Percentiles rank a stretch among this genome's conserved stretches.
Evolutionary conservation across 2,113 vertebrate species (phyloP).

Genomic region (Piprites chloris): DNA sequence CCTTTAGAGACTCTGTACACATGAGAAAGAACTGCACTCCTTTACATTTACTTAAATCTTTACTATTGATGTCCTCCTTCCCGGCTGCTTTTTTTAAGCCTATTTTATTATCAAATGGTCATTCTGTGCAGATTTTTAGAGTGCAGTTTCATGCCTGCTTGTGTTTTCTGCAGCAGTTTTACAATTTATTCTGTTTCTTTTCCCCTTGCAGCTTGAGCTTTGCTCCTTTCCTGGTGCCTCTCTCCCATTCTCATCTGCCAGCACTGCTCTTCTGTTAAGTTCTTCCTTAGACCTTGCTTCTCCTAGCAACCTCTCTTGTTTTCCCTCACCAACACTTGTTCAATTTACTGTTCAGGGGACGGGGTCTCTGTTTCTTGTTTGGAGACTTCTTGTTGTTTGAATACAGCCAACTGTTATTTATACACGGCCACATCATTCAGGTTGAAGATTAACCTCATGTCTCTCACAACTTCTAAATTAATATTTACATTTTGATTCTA

Average conservation of each 20-base stretch:
- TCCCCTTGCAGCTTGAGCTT: background rate
- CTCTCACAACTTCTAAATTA: constrained; percentile 32
- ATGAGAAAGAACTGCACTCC: background rate
- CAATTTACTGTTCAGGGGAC: background rate
- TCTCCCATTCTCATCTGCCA: constrained; percentile 37
- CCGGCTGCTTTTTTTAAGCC: background rate
- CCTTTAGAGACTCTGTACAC: background rate
- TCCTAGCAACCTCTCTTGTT: constrained; percentile 49
- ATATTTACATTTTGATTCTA: constrained; percentile 35
- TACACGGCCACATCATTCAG: background rate
- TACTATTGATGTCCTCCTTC: background rate
- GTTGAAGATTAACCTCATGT: constrained; percentile 38
- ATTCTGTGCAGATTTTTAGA: background rate
- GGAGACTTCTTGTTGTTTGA: constrained; percentile 32
- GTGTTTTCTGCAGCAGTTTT: background rate
- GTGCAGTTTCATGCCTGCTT: background rate
- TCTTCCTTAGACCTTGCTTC: constrained; percentile 38
- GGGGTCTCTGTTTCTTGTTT: background rate
- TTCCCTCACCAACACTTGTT: background rate
- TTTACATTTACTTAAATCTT: background rate
- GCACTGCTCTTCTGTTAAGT: constrained; percentile 25
- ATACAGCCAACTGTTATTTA: constrained; percentile 24
- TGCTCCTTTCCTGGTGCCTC: constrained; percentile 18
- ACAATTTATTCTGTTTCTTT: background rate
- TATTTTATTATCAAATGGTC: background rate